Evolutionary conservation across 2,888 invertebrate species (phyloP), one percentile per base, ranked within the genome.

Genomic region (Globia sparganii): DNA sequence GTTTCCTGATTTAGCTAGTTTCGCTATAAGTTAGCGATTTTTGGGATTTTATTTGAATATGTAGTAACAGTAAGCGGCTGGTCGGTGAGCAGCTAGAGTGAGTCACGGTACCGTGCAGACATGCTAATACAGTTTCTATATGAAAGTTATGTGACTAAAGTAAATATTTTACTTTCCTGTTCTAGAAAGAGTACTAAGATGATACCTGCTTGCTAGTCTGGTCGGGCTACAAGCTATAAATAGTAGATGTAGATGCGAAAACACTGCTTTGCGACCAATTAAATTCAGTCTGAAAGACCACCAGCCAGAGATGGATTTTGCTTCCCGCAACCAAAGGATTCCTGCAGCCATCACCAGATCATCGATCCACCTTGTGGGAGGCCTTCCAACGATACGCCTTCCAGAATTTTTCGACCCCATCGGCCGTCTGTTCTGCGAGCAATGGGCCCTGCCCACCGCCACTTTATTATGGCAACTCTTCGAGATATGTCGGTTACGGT

Each of bases 81-180:
- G 37, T 40, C 28, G 31, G 43, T 62, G n/a, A 59, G 75, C 37
- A 37, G 11, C 64, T 9, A 11, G 5, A 28, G 21, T 71, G 66
- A 71, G 40, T 40, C 79, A 34, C 65, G 15, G 34, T 28, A 31
- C 46, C 53, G 79, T 53, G 59, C 71, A 46, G 28, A 53, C 79
- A 56, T 67, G 66, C 66, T 72, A 34, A 43, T 65, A 53, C 46
- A 46, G 37, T 67, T 67, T 67, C 80, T 62, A 34, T 67, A 78
- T 66, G 72, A 79, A 79, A 79, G 72, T 78, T 43, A 71, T 66
- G 37, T 66, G 72, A 61, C 59, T 67, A 43, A 46, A 72, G 71
- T 66, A 46, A 78, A 78, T 79, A 65, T 79, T 72, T 65, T n/a
- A 66, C 66, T 79, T 72, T 79, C 53, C 58, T 67, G 34, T 66